A percentile compares a stretch with the other conserved stretches of the same genome.
Conservation (phyloP, 2,797 vertebrate species). For the Sparus aurata region DNA sequence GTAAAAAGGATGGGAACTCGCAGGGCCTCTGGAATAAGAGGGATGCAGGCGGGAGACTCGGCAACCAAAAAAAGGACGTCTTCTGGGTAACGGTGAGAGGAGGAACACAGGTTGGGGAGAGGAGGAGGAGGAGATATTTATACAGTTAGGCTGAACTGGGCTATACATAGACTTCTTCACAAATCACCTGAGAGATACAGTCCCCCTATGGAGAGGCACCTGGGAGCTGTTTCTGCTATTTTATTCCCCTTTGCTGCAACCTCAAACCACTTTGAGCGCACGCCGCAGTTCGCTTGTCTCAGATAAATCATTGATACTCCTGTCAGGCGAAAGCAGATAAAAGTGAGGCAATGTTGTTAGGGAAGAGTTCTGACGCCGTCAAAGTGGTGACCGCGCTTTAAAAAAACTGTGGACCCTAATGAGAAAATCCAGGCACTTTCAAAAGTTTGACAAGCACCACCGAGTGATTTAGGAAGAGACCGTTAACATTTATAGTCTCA, state of each 20-base stretch:
- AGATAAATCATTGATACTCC: constrained; percentile 57
- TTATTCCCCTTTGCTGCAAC: constrained; percentile 41
- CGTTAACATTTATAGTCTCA: constrained; percentile 44
- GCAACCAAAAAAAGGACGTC: constrained; percentile 53
- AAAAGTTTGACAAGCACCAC: constrained; percentile 55
- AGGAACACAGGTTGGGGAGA: constrained; percentile 1
- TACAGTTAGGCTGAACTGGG: constrained; percentile 42
- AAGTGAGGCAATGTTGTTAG: constrained; percentile 44
- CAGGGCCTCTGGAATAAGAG: constrained; percentile 69
- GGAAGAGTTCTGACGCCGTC: constrained; percentile 35
- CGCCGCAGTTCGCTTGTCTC: constrained; percentile 31
- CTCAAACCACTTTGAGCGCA: constrained; percentile 30
- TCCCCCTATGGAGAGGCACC: constrained; percentile 40
- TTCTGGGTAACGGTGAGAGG: constrained; percentile 52
- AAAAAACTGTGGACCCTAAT: constrained; percentile 48
- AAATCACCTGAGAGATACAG: constrained; percentile 58
- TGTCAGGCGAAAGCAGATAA: constrained; percentile 38
- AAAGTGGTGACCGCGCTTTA: constrained; percentile 38
- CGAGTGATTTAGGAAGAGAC: constrained; percentile 39
- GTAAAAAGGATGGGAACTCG: constrained; percentile 72
- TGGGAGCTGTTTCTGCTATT: constrained; percentile 42
- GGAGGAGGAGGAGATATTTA: constrained; percentile 60
- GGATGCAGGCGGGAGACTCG: constrained; percentile 36
- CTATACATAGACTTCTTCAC: constrained; percentile 64
- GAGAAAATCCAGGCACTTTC: constrained; percentile 51